Evolutionary conservation across 2,113 vertebrate species (phyloP).

Genomic region (Pomatorhinus ruficollis): DNA sequence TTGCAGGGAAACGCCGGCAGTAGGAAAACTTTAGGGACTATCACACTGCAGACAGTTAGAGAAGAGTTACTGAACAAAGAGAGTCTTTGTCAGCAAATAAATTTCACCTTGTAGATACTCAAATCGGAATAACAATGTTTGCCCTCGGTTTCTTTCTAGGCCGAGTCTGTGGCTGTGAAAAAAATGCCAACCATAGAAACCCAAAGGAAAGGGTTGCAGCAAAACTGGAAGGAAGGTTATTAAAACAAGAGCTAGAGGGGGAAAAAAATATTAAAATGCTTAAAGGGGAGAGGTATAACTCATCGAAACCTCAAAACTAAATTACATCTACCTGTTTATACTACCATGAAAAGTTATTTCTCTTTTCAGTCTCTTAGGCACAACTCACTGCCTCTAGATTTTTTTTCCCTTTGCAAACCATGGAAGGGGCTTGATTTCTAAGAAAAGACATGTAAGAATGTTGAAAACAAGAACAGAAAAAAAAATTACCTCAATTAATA

Average conservation of each 20-base stretch:
- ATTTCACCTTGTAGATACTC: background rate
- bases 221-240: background rate
- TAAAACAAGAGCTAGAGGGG: background rate
- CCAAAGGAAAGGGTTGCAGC: background rate
- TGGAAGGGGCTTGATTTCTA: background rate
- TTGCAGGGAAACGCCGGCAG: background rate
- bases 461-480: background rate
- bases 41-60: background rate
- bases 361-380: background rate
- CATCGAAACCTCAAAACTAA: background rate
- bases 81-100: background rate
- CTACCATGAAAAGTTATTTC: background rate
- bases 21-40: conserved; percentile 10
- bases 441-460: background rate
- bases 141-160: background rate
- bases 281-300: background rate
- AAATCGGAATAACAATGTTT: background rate
- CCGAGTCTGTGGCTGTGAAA: background rate
- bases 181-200: background rate
- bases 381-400: background rate
- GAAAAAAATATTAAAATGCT: background rate
- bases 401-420: background rate
- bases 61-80: background rate
- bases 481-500: no score
- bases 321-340: background rate